A percentile compares a stretch with the other conserved stretches of the same genome.
These are phyloP conservation scores for Eledone cirrhosa DNA, from an alignment of 2,888 invertebrate genomes.

Conservation along the genomic window DNA sequence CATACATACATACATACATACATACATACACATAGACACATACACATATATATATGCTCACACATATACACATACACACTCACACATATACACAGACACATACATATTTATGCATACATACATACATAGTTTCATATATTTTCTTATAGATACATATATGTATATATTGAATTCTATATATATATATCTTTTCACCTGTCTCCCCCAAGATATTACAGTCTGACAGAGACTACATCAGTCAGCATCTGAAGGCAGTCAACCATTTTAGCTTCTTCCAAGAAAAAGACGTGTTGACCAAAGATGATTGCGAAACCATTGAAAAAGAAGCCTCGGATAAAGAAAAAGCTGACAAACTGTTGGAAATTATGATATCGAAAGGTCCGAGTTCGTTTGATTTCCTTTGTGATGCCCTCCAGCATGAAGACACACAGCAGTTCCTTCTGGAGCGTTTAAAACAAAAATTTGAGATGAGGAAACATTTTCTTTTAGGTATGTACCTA, in stretches of 20 bases:
- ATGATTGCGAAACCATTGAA: slow-evolving; percentile 35
- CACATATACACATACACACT: not conserved
- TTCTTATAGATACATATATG: too few species aligned
- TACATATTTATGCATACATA: not conserved
- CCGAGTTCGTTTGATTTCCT: slow-evolving; percentile 34
- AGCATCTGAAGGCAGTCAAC: slow-evolving; percentile 32
- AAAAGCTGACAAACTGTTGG: slow-evolving; percentile 34
- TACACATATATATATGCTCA: not conserved
- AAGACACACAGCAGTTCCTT: slow-evolving; percentile 36
- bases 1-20: not conserved
- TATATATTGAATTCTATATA: not conserved
- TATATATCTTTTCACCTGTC: not conserved
- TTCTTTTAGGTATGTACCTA: slow-evolving; percentile 33
- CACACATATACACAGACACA: not conserved
- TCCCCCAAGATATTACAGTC: slow-evolving; percentile 36
- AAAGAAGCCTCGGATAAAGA: slow-evolving; percentile 30
- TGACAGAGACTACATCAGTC: slow-evolving; percentile 35
- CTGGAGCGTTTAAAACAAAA: slow-evolving; percentile 34
- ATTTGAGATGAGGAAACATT: slow-evolving; percentile 37
- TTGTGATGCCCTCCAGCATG: slow-evolving; percentile 33
- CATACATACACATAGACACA: not conserved
- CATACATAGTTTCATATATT: not conserved
- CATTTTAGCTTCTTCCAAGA: slow-evolving; percentile 36
- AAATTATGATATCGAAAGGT: slow-evolving; percentile 36
- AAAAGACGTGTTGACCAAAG: slow-evolving; percentile 29